A percentile compares a stretch with the other conserved stretches of the same genome.
Conservation (phyloP, 2,888 invertebrate species). For the Auanema sp. region DNA sequence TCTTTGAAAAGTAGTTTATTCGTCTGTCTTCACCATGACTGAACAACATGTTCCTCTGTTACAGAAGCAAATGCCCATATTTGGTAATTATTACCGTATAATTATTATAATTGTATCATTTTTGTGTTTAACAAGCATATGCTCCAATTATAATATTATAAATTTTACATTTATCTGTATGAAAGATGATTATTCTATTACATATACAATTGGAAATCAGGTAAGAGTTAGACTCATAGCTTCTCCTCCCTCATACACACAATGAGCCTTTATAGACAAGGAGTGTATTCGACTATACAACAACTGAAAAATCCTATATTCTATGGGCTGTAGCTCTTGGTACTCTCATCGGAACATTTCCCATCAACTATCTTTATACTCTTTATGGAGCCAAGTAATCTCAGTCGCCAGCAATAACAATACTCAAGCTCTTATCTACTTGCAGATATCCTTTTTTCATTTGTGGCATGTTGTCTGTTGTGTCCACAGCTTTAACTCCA, state of each 20-base stretch:
- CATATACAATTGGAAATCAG: constrained; percentile 12
- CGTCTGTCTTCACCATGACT: neutral
- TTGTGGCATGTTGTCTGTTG: constrained; percentile 34
- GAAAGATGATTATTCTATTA: constrained; percentile 31
- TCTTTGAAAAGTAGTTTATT: neutral
- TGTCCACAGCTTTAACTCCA: constrained; percentile 37
- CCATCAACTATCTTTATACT: constrained; percentile 47
- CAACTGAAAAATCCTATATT: constrained; percentile 43
- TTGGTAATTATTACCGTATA: constrained; percentile 24
- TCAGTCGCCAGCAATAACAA: neutral
- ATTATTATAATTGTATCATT: constrained; percentile 34
- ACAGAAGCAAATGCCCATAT: constrained; percentile 4
- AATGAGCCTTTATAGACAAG: constrained; percentile 28
- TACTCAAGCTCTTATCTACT: neutral
- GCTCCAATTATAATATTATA: constrained; percentile 47
- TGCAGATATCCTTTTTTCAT: constrained; percentile 35
- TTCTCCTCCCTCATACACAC: neutral
- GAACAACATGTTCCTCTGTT: neutral
- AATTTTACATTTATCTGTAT: constrained; percentile 55
- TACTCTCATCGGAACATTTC: constrained; percentile 50
- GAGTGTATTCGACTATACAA: constrained; percentile 39
- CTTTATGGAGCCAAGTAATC: constrained; percentile 45
- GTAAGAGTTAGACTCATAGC: constrained; percentile 1
- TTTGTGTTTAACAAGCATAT: constrained; percentile 41
- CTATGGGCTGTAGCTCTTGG: constrained; percentile 53